Evolutionary conservation across 2,113 vertebrate genomes (phyloP), one percentile per base, ranked within the genome.

Genomic region (Anseranas semipalmata): DNA sequence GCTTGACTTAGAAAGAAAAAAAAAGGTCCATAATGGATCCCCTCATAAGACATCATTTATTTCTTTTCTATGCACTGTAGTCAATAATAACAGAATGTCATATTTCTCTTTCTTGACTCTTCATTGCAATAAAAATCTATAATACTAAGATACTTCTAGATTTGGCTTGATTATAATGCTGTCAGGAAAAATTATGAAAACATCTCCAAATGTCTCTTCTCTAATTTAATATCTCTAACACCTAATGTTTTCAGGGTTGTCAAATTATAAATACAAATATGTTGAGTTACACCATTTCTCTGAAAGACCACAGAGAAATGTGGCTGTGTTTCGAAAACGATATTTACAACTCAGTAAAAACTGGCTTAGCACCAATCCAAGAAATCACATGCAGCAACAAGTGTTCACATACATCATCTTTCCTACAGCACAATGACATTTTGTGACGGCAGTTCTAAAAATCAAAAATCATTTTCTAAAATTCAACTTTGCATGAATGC

Each of bases 141-240:
- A 77, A 70, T 73, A 70, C 73, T 58, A 63, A 72, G 62, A 92
- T 65, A 89, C 55, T 96, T 73, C 55, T 79, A 73, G 74, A 87
- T 95, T 89, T 89, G 77, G 58, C 68, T 95, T 93, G 84, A 92
- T 95, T 95, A 95, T 59, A 95, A 93, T 63, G 70, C 74, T 92
- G 95, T 85, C 86, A 92, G 70, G 88, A 96, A 91, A 76, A 59
- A 85, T 93, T 95, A 96, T 27, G 50, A 87, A 95, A 96, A 85
- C 70, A 95, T 66, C 59, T 85, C 89, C 87, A 96, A 95, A 78
- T 58, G 65, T 37, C 65, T 89, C 80, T 52, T 68, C 84, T 86
- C 43, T 78, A 88, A 77, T 85, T 92, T 84, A 93, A 92, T 93
- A 80, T 60, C 76, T 28, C 56, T 76, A 73, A 77, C 84, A 87